These are phyloP conservation scores for Hypena proboscidalis DNA, from an alignment of 2,888 invertebrate genomes.

Conservation along the genomic window DNA sequence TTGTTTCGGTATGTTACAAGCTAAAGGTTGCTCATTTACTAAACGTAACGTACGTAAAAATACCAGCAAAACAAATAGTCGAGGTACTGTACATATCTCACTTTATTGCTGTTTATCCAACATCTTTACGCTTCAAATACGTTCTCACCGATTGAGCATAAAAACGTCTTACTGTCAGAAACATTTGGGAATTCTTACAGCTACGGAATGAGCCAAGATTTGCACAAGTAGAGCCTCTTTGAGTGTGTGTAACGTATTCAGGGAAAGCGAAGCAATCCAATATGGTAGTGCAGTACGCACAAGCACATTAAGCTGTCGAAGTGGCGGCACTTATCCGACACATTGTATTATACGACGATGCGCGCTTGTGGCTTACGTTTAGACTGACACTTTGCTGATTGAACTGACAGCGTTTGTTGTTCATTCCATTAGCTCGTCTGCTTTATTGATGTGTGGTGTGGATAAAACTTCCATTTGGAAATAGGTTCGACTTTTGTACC, in stretches of 20 bases:
- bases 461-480: no score
- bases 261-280: constrained; percentile 49
- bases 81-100: no score
- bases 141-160: constrained; percentile 62
- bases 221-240: constrained; percentile 58
- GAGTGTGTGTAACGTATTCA: constrained; percentile 51
- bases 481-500: no score
- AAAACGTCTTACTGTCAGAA: constrained; percentile 61
- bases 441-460: background rate
- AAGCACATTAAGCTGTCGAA: constrained; percentile 44
- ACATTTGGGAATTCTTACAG: constrained; percentile 59
- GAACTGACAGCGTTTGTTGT: constrained; percentile 15
- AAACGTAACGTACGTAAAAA: no score
- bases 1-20: no score
- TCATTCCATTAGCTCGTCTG: constrained; percentile 16
- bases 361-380: constrained; percentile 26
- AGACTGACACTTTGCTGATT: constrained; percentile 37
- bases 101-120: constrained; percentile 50
- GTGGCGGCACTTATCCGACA: constrained; percentile 34
- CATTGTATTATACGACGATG: constrained; percentile 20
- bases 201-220: constrained; percentile 61
- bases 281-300: constrained; percentile 50
- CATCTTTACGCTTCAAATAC: constrained; percentile 53
- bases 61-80: no score
- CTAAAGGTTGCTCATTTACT: no score